phyloP scores from a whole-genome alignment of 2,888 invertebrate genomes.

The Artemia sp. region DNA sequence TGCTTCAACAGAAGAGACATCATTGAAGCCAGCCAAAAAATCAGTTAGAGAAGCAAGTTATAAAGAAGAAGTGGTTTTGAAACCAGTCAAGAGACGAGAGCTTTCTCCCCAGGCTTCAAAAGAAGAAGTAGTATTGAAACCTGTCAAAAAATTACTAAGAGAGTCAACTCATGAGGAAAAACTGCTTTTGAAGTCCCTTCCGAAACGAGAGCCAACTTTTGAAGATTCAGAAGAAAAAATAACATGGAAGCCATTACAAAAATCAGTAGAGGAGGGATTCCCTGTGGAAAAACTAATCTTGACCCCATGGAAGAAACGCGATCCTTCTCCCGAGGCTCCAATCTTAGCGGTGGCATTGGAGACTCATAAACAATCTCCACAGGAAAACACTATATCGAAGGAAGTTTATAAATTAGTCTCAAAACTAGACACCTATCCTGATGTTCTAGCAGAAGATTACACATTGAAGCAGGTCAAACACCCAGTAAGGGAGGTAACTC shows the following conservation, averaged over 20 bases:
- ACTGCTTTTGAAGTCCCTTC: neutral
- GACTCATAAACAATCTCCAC: constrained; percentile 26
- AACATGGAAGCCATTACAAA: too few species aligned
- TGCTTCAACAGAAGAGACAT: neutral
- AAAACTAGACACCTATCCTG: neutral
- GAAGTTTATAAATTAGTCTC: constrained; percentile 23
- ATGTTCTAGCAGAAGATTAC: neutral
- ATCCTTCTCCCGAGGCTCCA: constrained; percentile 29
- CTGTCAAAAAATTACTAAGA: neutral
- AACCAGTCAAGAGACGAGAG: constrained; percentile 29
- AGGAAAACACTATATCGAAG: constrained; percentile 26
- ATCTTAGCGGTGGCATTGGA: constrained; percentile 25
- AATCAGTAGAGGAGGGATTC: too few species aligned
- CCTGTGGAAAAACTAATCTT: neutral
- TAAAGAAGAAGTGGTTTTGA: constrained; percentile 29
- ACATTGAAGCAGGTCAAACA: neutral
- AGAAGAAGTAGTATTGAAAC: neutral
- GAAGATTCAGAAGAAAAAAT: too few species aligned
- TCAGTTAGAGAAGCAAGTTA: neutral
- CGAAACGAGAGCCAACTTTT: neutral
- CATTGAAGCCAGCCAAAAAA: neutral
- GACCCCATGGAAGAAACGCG: neutral
- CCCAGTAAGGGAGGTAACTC: neutral
- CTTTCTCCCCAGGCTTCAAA: constrained; percentile 20
- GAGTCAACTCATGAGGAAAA: too few species aligned